These are phyloP conservation scores for Perognathus longimembris DNA, from an alignment of 2,113 vertebrate genomes.

Conservation along the genomic window DNA sequence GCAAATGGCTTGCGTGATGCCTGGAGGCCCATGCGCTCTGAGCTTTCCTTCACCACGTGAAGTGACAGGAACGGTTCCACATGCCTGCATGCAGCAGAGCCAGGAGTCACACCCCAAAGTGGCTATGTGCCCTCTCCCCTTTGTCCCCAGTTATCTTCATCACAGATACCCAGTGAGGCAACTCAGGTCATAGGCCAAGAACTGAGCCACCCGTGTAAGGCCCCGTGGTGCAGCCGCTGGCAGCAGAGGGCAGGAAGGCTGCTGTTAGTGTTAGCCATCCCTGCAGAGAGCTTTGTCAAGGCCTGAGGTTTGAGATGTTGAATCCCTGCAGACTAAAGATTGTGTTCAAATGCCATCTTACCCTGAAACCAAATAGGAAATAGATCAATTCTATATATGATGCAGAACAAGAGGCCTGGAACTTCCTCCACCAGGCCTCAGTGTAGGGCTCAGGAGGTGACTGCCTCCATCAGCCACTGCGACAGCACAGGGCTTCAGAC, in stretches of 20 bases:
- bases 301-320: neutral
- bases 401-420: neutral
- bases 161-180: neutral
- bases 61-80: constrained; percentile 79
- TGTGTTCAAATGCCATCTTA: neutral
- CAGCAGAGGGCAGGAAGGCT: neutral
- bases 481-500: neutral
- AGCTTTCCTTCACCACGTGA: neutral
- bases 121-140: neutral
- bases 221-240: accelerated
- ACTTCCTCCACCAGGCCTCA: neutral
- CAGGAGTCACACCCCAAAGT: neutral
- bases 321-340: neutral
- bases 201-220: neutral
- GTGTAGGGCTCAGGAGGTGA: neutral
- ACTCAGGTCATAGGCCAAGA: neutral
- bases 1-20: neutral
- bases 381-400: no score
- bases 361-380: neutral
- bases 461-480: neutral
- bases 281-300: neutral
- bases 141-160: neutral
- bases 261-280: neutral
- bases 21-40: neutral
- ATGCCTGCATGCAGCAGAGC: neutral